A percentile compares a stretch with the other conserved stretches of the same genome.
Evolutionary conservation across 2,797 vertebrate species (phyloP).

Genomic region (Yasuhikotakia modesta): DNA sequence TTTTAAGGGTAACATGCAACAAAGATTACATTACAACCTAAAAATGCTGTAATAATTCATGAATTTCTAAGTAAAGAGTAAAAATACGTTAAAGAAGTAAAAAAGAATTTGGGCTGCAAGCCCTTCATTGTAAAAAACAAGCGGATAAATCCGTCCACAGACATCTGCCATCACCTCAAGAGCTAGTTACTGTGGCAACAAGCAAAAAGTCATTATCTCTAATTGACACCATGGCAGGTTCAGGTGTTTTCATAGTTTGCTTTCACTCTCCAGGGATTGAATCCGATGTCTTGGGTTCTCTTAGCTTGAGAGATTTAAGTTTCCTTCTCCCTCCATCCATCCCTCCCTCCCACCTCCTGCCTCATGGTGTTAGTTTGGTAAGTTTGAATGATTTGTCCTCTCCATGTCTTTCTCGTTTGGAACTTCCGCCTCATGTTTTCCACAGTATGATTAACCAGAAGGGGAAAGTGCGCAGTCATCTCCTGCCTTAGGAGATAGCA

Average conservation of each 20-base stretch:
- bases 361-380: constrained; percentile 1
- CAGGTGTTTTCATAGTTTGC: constrained; percentile 76
- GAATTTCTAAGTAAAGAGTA: neutral
- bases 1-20: too few relatives aligned
- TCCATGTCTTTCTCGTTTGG: constrained; percentile 1
- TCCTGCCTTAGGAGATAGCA: constrained; percentile 28
- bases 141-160: constrained; percentile 47
- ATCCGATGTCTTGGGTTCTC: constrained; percentile 65
- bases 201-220: constrained; percentile 76
- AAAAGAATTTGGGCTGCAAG: constrained; percentile 56
- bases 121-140: constrained; percentile 55
- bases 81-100: neutral
- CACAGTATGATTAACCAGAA: constrained; percentile 33
- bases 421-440: constrained; percentile 28
- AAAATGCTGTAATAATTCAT: too few relatives aligned
- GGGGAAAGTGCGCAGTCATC: constrained; percentile 46
- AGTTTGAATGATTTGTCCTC: neutral
- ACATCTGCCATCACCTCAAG: constrained; percentile 70
- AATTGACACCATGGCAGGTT: constrained; percentile 77
- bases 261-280: constrained; percentile 61
- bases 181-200: constrained; percentile 78
- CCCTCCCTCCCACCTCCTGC: constrained; percentile 2
- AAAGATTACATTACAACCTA: neutral
- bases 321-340: constrained; percentile 15
- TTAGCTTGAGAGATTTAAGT: constrained; percentile 52